Evolutionary conservation across 2,797 vertebrate species (phyloP).

Genomic region (Pangasius larnaudii): DNA sequence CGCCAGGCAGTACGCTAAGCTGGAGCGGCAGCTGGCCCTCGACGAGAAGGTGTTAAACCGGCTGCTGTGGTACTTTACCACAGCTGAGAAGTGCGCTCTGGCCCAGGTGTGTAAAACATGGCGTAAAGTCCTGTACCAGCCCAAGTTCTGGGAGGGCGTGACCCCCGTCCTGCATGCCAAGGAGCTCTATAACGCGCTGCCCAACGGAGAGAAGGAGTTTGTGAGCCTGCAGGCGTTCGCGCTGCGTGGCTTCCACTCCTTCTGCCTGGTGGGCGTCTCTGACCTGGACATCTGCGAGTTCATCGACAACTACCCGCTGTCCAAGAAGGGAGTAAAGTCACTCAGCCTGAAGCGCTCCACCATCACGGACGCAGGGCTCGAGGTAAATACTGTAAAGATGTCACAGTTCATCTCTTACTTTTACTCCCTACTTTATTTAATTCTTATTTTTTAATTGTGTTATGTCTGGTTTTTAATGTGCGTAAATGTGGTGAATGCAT

Average conservation of each 20-base stretch:
- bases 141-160: constrained; percentile 96
- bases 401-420: constrained; percentile 16
- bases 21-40: constrained; percentile 88
- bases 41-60: constrained; percentile 96
- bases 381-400: constrained; percentile 73
- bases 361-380: constrained; percentile 95
- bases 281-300: constrained; percentile 99
- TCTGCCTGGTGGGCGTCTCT: constrained; percentile 96
- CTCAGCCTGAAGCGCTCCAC: constrained; percentile 98
- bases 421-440: constrained; percentile 47
- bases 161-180: constrained; percentile 95
- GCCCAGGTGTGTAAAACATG: constrained; percentile 97
- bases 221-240: constrained; percentile 96
- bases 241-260: constrained; percentile 92
- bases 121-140: constrained; percentile 94
- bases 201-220: constrained; percentile 93
- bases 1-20: constrained; percentile 69
- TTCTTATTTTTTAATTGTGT: background rate
- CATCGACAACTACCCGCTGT: constrained; percentile 98
- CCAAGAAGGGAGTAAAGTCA: constrained; percentile 96
- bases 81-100: constrained; percentile 91
- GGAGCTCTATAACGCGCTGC: constrained; percentile 92
- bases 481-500: background rate
- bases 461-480: background rate
- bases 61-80: constrained; percentile 96